Conservation (phyloP, 2,797 vertebrate genomes). For the Enteromius paludinosus region DNA sequence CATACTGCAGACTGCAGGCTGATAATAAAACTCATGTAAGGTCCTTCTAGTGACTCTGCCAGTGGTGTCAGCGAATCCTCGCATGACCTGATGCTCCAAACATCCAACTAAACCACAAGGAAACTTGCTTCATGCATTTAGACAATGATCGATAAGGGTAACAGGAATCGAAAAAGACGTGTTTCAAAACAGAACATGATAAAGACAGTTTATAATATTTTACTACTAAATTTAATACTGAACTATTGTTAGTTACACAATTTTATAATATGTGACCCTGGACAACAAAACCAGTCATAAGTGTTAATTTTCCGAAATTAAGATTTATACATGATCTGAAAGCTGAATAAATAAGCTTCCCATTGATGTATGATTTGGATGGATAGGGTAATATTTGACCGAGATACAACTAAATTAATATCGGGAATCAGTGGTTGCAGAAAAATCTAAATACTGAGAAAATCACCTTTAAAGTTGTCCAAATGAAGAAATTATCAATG, state of each 20-base stretch:
- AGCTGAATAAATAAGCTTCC: too few species aligned
- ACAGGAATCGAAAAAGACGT: background rate
- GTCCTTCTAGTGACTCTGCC: constrained; percentile 20
- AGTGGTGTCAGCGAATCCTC: constrained; percentile 30
- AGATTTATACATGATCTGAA: too few species aligned
- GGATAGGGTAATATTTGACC: too few species aligned
- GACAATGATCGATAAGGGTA: background rate
- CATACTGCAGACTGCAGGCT: constrained; percentile 31
- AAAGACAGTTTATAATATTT: background rate
- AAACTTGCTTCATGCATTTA: background rate
- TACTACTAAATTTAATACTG: background rate
- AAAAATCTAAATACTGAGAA: too few species aligned
- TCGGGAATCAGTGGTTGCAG: too few species aligned
- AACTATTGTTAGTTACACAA: background rate
- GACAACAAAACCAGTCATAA: too few species aligned
- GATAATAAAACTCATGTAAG: constrained; percentile 46
- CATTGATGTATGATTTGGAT: too few species aligned
- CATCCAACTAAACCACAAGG: constrained; percentile 7
- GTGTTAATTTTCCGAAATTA: too few species aligned
- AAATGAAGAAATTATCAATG: too few species aligned
- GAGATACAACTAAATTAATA: too few species aligned
- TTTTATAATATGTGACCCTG: background rate
- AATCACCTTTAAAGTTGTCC: too few species aligned
- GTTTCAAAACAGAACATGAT: background rate
- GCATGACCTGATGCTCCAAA: constrained; percentile 13